Evolutionary conservation across 2,888 invertebrate genomes (phyloP), one percentile per base, ranked within the genome.

Genomic region (Tetramorium bicarinatum): DNA sequence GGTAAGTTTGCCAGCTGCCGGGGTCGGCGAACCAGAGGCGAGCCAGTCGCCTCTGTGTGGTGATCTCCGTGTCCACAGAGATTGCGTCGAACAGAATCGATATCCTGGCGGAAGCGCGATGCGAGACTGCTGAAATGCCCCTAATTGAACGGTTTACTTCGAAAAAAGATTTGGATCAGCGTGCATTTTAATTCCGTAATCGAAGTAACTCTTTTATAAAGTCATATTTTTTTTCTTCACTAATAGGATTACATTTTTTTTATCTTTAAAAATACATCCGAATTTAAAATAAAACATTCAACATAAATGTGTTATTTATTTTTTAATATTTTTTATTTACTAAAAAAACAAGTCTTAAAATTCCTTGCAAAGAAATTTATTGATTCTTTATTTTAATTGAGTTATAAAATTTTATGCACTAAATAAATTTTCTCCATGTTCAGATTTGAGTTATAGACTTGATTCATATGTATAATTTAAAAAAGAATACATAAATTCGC

Each of bases 1-100:
- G 72, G 59, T 75, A 84, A 88, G 86, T 88, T 87, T 80, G 38
- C 79, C 59, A 69, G 59, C 54, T 61, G 71, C 74, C 62, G 56
- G 69, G 74, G 71, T 54, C 82, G 82, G 76, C 83, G 84, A 67
- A 74, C 69, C 64, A 79, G 75, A 52, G 56, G 44, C 64, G 59
- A 49, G 38, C 49, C 38, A 38, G 56, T 18, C 75, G 66, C 54
- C 67, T 79, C 44, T 59, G 44, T 59, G 66, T 44, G 74, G 52
- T 66, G 81, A 56, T 56, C 71, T 61, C 77, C 44, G 47, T 52
- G 62, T 72, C 52, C 82, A 85, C 66, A 72, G 85, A 85, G 86
- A 86, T 89, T 84, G 83, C 64, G 80, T 80, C 85, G 84, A 75
- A 87, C 56, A 54, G 84, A 85, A 89, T 87, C 89, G 86, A 89